phyloP scores from a whole-genome alignment of 2,888 invertebrate species.

The Cosmopolites sordidus region DNA sequence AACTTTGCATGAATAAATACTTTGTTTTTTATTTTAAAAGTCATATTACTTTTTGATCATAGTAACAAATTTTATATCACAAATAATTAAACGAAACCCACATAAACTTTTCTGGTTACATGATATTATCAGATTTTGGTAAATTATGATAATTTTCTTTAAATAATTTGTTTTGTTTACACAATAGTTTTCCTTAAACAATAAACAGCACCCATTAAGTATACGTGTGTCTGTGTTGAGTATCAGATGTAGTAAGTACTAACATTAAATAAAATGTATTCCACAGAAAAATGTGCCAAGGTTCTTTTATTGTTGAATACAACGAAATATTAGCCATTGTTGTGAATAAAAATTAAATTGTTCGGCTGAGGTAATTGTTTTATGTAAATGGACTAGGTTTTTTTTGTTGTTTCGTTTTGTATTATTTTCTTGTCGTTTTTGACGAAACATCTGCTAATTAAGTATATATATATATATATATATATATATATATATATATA shows the following conservation, averaged over 20 bases:
- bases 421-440: not conserved
- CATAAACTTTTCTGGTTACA: no score
- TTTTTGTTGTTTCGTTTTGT: not conserved
- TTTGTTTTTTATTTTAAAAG: no score
- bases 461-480: not conserved
- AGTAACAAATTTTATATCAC: no score
- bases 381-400: conserved; percentile 3
- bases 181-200: no score
- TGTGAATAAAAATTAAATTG: conserved; percentile 34
- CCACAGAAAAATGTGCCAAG: conserved; percentile 36
- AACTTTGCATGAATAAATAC: no score
- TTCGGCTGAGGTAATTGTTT: conserved; percentile 9
- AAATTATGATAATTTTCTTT: no score
- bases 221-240: not conserved
- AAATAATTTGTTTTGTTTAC: no score
- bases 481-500: no score
- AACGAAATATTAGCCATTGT: conserved; percentile 34
- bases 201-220: no score
- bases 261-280: conserved; percentile 19
- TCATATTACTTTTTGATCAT: no score
- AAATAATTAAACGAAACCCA: no score
- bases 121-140: no score
- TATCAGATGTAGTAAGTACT: conserved; percentile 11
- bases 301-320: conserved; percentile 33
- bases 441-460: not conserved